phyloP scores from a whole-genome alignment of 2,888 invertebrate genomes.

The Euplagia quadripunctaria region DNA sequence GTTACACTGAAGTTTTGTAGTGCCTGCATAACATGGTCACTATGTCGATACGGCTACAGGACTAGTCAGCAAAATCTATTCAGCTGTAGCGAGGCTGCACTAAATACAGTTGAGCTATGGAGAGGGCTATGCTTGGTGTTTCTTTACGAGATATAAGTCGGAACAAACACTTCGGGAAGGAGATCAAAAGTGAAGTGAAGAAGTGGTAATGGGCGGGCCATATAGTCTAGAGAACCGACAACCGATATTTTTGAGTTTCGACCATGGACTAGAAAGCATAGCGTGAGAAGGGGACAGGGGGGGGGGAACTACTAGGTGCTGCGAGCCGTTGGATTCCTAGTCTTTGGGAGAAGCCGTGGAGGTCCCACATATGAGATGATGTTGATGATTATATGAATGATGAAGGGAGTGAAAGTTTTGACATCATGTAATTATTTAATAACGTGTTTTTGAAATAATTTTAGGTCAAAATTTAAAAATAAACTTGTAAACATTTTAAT shows the following conservation, averaged over 20 bases:
- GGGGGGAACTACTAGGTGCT: too few species aligned
- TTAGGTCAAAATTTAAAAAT: background rate
- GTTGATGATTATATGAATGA: background rate
- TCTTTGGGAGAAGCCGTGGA: background rate
- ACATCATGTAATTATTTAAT: background rate
- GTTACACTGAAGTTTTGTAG: too few species aligned
- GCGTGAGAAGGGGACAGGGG: background rate
- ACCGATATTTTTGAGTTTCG: background rate
- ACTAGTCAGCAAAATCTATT: too few species aligned
- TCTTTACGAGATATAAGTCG: background rate
- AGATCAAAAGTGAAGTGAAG: background rate
- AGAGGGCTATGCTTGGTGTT: too few species aligned
- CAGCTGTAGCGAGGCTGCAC: too few species aligned
- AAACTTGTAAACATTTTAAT: too few species aligned
- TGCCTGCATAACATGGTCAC: too few species aligned
- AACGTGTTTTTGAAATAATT: background rate
- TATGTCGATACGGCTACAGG: too few species aligned
- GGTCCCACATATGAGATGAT: background rate
- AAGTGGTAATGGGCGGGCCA: background rate
- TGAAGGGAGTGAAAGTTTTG: background rate
- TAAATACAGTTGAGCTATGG: too few species aligned
- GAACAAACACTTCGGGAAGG: too few species aligned
- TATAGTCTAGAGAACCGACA: background rate
- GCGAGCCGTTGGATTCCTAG: too few species aligned
- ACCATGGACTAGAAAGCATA: background rate